Percentiles rank a stretch among this genome's conserved stretches.
Conservation (phyloP, 92 coral and sea anemone species). For the Parazoanthus darwini region DNA sequence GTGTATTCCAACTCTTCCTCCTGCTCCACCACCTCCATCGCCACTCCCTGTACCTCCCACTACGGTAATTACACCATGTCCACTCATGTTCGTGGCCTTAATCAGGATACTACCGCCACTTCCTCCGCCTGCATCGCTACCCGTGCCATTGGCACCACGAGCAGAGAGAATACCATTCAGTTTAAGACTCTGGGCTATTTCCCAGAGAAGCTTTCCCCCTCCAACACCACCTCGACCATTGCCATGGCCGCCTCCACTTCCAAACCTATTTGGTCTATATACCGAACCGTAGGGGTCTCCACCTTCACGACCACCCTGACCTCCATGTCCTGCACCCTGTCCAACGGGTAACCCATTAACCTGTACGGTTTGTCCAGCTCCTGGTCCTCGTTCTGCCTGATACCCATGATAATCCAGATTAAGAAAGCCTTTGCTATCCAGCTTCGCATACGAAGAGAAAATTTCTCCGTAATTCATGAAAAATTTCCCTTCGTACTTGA, state of each 20-base stretch:
- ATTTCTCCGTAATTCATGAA: conserved; percentile 67
- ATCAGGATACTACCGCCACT: conserved; percentile 71
- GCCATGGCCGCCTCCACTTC: conserved; percentile 72
- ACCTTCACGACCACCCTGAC: conserved; percentile 62
- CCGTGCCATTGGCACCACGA: conserved; percentile 56
- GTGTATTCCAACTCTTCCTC: conserved; percentile 72
- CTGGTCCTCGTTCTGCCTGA: conserved; percentile 59
- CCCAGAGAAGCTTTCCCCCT: conserved; percentile 70
- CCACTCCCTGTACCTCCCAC: conserved; percentile 59
- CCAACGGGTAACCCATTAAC: conserved; percentile 43
- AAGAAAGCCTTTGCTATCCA: conserved; percentile 57
- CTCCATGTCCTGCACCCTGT: conserved; percentile 72
- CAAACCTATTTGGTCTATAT: conserved; percentile 50
- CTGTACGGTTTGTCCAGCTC: conserved; percentile 53
- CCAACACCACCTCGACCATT: conserved; percentile 64
- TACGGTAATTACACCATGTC: conserved; percentile 62
- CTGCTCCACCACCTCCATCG: conserved; percentile 68
- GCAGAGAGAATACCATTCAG: conserved; percentile 61
- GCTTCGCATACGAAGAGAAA: conserved; percentile 64
- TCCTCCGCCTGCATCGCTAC: conserved; percentile 63
- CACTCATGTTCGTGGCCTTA: conserved; percentile 67
- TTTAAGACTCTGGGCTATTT: conserved; percentile 61
- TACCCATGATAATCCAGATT: conserved; percentile 51
- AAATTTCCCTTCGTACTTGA: conserved; percentile 55
- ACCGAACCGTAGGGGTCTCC: conserved; percentile 71